Base-by-base conservation (phyloP, 2,888 invertebrate species). In the Spodoptera littoralis region DNA sequence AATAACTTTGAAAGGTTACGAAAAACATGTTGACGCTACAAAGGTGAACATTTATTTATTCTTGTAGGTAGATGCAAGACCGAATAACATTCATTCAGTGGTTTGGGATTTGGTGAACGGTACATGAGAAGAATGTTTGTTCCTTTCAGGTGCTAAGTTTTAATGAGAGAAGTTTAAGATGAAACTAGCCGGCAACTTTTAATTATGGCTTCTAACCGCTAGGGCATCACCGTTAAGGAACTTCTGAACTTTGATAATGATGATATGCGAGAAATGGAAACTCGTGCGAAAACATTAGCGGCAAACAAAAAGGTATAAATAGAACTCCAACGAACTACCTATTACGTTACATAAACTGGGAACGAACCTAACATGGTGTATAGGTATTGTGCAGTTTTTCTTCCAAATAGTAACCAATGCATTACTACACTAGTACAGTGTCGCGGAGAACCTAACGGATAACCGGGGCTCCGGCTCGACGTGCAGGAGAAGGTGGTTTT, bases 131-230 rank as follows among this genome's bases (percentile, higher is more conserved):
- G 90, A 92, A 90, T 90, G 89, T 89, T 89, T 88, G 88, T 84
- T 85, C 84, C 88, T 86, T 88, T 87, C 88, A 90, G 89, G 89
- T 89, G 88, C 77, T 83, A 92, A 93, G 87, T 93, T 93, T 92
- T 92, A 93, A 93, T 90, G 92, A 92, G 90, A 82, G 83, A 91
- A 91, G 89, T 90, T 89, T 84, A 86, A 88, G 88, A 88, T 89
- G 86, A 86, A 92, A 92, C 92, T 90, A 91, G 87, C 86, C 87
- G 82, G 80, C 79, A 90, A 92, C 90, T 92, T 92, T 91, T 92
- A 92, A 92, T 92, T 92, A 90, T 90, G 85, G 87, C 85, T 84
- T 80, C 88, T 86, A 87, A 87, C 88, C 87, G 81, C 87, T 80
- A 72, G 76, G 77, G 85, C 84, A 81, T 80, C 84, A 81, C 84